Evolutionary conservation across 1,140 invertebrate genomes (phyloP).

Genomic region (Polypedilum pembai): DNA sequence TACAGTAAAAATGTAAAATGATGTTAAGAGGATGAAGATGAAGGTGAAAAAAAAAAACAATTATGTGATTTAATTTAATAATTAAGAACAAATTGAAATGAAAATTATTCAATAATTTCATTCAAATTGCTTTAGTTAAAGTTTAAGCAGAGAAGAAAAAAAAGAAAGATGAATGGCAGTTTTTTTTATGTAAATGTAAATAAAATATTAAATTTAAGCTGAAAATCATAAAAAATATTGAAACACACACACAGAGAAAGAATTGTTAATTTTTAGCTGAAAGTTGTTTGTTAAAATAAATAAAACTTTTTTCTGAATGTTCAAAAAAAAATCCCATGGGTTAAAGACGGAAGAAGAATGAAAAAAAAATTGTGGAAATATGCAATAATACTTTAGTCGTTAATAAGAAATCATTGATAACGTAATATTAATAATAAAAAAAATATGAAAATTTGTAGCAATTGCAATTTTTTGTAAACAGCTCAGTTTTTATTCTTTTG

Average conservation of each 20-base stretch:
- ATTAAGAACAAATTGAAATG: no score
- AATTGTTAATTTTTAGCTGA: slow-evolving; percentile 23
- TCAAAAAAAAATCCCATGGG: background rate
- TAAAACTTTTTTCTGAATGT: background rate
- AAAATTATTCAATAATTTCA: no score
- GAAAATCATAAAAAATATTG: slow-evolving; percentile 32
- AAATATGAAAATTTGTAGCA: slow-evolving; percentile 6
- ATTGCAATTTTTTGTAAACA: background rate
- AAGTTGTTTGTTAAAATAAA: slow-evolving; percentile 24
- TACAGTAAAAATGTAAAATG: no score
- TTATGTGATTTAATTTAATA: no score
- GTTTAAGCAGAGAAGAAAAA: background rate
- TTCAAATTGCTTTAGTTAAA: background rate
- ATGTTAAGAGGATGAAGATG: no score
- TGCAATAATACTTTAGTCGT: slow-evolving; percentile 17
- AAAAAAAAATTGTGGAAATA: background rate
- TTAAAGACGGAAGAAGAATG: background rate
- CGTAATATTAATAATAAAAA: background rate
- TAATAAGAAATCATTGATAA: background rate
- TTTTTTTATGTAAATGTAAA: slow-evolving; percentile 33
- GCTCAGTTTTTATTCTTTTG: background rate
- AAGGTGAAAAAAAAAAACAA: no score
- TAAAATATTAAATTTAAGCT: slow-evolving; percentile 25
- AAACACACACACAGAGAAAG: slow-evolving; percentile 40
- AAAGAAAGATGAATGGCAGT: slow-evolving; percentile 34